Evolutionary conservation across 2,113 vertebrate genomes (phyloP), one percentile per base, ranked within the genome.

Genomic region (Vanacampus margaritifer): DNA sequence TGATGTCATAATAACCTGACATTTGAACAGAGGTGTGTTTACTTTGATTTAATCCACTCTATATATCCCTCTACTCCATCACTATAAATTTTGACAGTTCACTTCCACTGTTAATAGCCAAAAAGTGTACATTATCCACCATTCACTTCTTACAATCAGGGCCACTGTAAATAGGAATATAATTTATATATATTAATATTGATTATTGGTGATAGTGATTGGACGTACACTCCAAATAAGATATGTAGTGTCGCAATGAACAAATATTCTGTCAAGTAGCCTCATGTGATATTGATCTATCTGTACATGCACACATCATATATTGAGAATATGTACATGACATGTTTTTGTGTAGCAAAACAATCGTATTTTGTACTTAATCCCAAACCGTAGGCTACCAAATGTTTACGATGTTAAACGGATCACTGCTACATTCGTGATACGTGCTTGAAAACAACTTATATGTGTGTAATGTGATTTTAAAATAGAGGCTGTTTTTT

Each of bases 321-420:
- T 39, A 62, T 43, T 8, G 23, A 62, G 6, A 70, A 75, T 79
- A 70, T 87, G 82, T 86, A 86, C 64, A 86, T 84, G 66, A 78
- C 62, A 83, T 79, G 82, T 87, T 87, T 79, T 81, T 86, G 88
- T 89, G 89, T 91, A 87, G 87, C 89, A 90, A 79, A 86, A 26
- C 32, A n/a, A 16, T 19, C 28, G 84, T 86, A 83, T 89, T 86
- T 87, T 88, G 84, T 87, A 87, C 80, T 81, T 81, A 73, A 84
- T 84, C 28, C 72, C 83, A 80, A 43, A 79, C 78, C 79, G 75
- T 83, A 86, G 81, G 79, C 77, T 79, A 79, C 84, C 74, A 75
- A 76, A 82, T 68, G 78, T 78, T 69, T 69, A 77, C 65, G 73
- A 74, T 60, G 64, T 75, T 74, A 72, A 17, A 13, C 36, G n/a